Base-by-base conservation (phyloP, 2,888 invertebrate genomes). In the Ophioninae sp. region DNA sequence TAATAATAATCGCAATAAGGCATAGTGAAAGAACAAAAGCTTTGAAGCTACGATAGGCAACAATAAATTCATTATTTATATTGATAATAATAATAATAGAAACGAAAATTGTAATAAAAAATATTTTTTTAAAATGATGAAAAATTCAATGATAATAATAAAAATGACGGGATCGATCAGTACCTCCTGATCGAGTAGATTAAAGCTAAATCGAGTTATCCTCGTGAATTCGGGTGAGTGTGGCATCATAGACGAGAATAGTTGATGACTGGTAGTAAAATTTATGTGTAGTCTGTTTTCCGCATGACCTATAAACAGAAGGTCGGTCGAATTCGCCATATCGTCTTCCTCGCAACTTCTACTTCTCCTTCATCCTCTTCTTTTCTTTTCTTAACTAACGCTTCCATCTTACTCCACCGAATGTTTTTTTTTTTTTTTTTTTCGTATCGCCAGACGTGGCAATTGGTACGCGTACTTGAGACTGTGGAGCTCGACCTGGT, bases 241-340 rank as follows among this genome's bases (percentile, higher is more conserved):
- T 41, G 71, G 56, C 56, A 41, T 68, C 44, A 91, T 84, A 81
- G 86, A 88, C 87, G 83, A 87, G 91, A 91, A 91, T 91, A 91
- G 89, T 89, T 86, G 85, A 88, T 82, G 86, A 87, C 81, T 87
- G 72, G 77, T 83, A 79, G 85, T 83, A 84, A 87, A 86, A 85
- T 85, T 86, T 82, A 85, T 84, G 85, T 84, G 81, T 84, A 22
- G 80, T 76, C 80, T 73, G 73, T 41, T 63, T 79, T 64, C 82
- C 81, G 87, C 85, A 85, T 88, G 84, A 85, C 85, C 87, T 87
- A 84, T 84, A 84, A 86, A 85, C 84, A 76, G 81, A 81, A 84
- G 79, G 78, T 65, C 81, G 71, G 30, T 63, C 74, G 72, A 81
- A 84, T 81, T 81, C 74, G 81, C 84, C 83, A 83, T 83, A 81